Evolutionary conservation across 2,113 vertebrate genomes (phyloP).

Genomic region (Podarcis muralis): DNA sequence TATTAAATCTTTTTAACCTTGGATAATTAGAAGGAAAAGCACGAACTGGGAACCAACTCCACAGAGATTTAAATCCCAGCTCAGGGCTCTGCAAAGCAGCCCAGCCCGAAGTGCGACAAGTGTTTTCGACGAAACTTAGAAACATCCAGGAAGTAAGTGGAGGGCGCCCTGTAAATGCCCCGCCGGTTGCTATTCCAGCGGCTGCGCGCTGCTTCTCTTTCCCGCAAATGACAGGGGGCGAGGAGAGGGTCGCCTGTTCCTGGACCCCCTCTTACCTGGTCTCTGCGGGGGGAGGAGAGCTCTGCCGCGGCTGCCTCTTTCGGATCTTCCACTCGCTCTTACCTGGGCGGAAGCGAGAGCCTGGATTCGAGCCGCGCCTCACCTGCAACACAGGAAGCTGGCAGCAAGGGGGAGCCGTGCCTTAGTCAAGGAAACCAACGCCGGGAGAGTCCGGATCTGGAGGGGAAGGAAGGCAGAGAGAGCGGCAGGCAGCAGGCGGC

Average conservation of each 20-base stretch:
- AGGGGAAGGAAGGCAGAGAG: no score
- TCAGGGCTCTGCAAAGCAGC: background rate
- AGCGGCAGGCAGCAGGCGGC: background rate
- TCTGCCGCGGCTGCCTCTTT: background rate
- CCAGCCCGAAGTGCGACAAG: background rate
- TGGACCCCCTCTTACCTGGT: background rate
- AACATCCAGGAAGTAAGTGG: slow-evolving; percentile 3
- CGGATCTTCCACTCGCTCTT: slow-evolving; percentile 18
- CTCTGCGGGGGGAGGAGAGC: background rate
- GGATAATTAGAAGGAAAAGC: background rate
- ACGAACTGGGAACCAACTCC: background rate
- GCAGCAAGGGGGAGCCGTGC: slow-evolving; percentile 36
- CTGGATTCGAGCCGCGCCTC: slow-evolving; percentile 56
- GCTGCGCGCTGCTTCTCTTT: background rate
- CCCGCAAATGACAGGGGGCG: background rate
- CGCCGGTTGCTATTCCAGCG: background rate
- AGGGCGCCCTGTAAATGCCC: background rate
- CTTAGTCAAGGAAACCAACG: background rate
- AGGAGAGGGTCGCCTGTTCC: background rate
- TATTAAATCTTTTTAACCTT: no score
- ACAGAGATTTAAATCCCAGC: background rate
- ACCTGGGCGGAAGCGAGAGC: slow-evolving; percentile 70
- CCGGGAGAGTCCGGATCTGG: background rate
- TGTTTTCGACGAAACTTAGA: background rate
- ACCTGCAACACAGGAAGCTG: slow-evolving; percentile 74